Evolutionary conservation across 2,113 vertebrate species (phyloP).

Genomic region (Eretmochelys imbricata): DNA sequence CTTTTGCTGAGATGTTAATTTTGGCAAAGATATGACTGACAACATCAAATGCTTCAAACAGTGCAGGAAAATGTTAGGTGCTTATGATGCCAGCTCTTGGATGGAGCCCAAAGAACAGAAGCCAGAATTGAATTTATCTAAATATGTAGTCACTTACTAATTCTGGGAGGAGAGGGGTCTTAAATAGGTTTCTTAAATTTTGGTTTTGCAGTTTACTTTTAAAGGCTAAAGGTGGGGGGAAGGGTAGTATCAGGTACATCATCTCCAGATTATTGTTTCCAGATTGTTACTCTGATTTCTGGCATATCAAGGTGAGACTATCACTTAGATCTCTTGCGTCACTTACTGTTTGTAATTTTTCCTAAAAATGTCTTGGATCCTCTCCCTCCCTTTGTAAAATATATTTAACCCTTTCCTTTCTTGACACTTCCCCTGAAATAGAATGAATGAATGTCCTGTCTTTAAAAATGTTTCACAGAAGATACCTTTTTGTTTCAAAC

Average conservation of each 20-base stretch:
- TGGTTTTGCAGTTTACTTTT: constrained; percentile 15
- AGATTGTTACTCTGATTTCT: neutral
- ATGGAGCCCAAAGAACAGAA: neutral
- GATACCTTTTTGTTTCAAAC: neutral
- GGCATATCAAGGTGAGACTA: neutral
- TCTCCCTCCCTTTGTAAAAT: neutral
- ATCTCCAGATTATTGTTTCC: neutral
- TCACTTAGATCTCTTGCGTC: neutral
- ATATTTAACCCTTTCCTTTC: neutral
- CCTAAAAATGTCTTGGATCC: neutral
- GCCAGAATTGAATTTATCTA: neutral
- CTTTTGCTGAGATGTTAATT: neutral
- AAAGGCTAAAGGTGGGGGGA: neutral
- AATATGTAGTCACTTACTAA: fast-evolving
- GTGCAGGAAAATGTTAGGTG: neutral
- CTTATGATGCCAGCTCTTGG: neutral
- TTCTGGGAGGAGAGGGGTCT: neutral
- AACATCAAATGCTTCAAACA: neutral
- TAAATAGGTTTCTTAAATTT: neutral
- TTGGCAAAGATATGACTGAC: neutral
- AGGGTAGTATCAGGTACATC: neutral
- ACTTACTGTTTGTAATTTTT: neutral
- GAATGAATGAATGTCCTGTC: neutral
- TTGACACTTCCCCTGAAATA: neutral
- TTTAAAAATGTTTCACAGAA: neutral